Evolutionary conservation across 2,888 invertebrate genomes (phyloP), one percentile per base, ranked within the genome.

Genomic region (Dione vanillae): DNA sequence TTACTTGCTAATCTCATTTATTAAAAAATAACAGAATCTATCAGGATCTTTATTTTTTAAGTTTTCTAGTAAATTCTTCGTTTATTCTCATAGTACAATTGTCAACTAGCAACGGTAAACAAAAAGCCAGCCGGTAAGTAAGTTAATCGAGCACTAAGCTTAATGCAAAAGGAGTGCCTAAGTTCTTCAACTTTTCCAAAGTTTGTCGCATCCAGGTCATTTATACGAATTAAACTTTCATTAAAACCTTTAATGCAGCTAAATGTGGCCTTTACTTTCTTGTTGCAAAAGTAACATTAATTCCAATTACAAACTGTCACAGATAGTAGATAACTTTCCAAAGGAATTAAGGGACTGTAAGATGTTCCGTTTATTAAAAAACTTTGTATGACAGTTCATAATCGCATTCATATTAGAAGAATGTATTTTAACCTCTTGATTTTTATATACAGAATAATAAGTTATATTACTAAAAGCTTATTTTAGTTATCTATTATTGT

Each of bases 251-350:
- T 35, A 61, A 61, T 61, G 61, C 61, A 61, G 45, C 45, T 61
- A 45, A 61, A 61, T 45, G 45, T 61, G 43, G 35, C 45, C 11
- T 64, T 49, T 64, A 40, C 19, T 49, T 51, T 51, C 19, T 49
- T 14, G 20, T 19, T 14, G 37, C 35, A 19, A 52, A 65, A 41
- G 52, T 65, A 54, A 54, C 41, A 52, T 65, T 65, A 20, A 49
- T 52, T 27, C 47, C 43, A 54, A 65, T 52, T 65, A 35, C 52
- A 41, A 65, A 65, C 65, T 54, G 65, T 54, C 65, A 65, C 52
- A 52, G 52, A 52, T 40, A 51, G 52, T 14, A 54, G 52, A 65
- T 51, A 65, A 65, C 41, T 65, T 65, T 54, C 47, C 41, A 19
- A 47, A 47, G 27, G 41, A 52, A 54, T 64, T 64, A 64, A 49